Conservation (phyloP, 2,888 invertebrate species). For the Morpho helenor region DNA sequence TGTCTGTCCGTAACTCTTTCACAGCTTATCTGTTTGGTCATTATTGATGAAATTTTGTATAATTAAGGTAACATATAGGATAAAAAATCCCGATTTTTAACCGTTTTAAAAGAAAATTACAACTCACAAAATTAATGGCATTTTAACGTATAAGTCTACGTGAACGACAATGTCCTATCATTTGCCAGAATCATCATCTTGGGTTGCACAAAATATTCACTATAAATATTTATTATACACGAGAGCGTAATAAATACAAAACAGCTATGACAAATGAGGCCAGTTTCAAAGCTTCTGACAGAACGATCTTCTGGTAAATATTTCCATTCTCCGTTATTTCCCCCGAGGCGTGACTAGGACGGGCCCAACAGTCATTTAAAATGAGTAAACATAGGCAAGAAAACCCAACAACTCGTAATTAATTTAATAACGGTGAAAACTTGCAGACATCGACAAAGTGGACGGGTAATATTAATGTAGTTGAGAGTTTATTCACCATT, state of each 20-base stretch:
- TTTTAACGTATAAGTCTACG: too few species aligned
- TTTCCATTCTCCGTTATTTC: constrained; percentile 55
- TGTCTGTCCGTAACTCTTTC: too few species aligned
- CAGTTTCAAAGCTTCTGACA: constrained; percentile 32
- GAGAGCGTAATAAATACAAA: constrained; percentile 7
- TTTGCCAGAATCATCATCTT: too few species aligned
- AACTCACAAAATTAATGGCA: too few species aligned
- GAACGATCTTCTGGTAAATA: constrained; percentile 45
- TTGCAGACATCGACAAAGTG: constrained; percentile 15
- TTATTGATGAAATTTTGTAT: too few species aligned
- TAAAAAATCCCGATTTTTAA: too few species aligned
- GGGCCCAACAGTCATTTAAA: constrained; percentile 56
- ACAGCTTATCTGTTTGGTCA: too few species aligned
- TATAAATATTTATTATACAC: not conserved
- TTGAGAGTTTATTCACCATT: constrained; percentile 16
- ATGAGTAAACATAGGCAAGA: constrained; percentile 43
- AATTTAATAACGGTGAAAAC: constrained; percentile 43
- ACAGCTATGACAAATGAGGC: constrained; percentile 17
- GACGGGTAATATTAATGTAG: constrained; percentile 10
- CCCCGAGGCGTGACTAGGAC: constrained; percentile 45
- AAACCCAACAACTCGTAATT: constrained; percentile 53
- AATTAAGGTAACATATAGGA: too few species aligned
- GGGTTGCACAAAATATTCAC: too few species aligned
- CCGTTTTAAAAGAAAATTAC: too few species aligned
- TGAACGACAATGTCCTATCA: too few species aligned